phyloP scores from a whole-genome alignment of 2,888 invertebrate genomes.

The Cerastis leucographa region DNA sequence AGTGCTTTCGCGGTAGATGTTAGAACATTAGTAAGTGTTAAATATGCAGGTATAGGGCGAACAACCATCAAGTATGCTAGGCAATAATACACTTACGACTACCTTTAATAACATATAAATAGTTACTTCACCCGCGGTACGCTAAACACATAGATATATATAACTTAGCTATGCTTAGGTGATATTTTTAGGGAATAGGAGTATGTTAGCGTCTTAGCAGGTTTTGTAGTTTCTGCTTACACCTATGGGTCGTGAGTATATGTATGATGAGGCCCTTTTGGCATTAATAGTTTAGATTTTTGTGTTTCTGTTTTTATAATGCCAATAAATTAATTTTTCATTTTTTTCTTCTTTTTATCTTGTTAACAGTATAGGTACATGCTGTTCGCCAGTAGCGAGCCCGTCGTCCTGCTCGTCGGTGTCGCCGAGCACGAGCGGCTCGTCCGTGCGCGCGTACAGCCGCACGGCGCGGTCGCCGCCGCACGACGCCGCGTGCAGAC shows the following conservation, averaged over 20 bases:
- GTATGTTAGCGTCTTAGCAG: not conserved
- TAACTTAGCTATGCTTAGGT: not conserved
- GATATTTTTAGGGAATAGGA: not conserved
- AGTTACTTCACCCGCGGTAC: no score
- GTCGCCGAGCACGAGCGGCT: constrained; percentile 98
- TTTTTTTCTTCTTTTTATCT: not conserved
- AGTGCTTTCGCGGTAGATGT: not conserved
- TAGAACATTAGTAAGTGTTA: not conserved
- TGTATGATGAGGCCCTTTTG: not conserved
- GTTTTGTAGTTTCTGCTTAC: not conserved
- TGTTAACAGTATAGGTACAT: constrained; percentile 66
- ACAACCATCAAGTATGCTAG: no score
- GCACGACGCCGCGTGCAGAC: constrained; percentile 94
- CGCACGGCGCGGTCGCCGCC: constrained; percentile 97
- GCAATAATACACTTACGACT: no score
- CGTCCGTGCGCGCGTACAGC: constrained; percentile 95
- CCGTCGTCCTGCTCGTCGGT: constrained; percentile 96
- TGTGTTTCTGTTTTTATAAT: no score
- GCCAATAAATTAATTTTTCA: no score
- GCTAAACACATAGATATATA: no score
- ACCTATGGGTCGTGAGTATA: not conserved
- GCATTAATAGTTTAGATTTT: no score
- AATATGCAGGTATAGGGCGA: no score
- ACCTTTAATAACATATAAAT: no score
- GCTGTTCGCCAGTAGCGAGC: constrained; percentile 93